Evolutionary conservation across 2,797 vertebrate species (phyloP).

Genomic region (Fundulus diaphanus): DNA sequence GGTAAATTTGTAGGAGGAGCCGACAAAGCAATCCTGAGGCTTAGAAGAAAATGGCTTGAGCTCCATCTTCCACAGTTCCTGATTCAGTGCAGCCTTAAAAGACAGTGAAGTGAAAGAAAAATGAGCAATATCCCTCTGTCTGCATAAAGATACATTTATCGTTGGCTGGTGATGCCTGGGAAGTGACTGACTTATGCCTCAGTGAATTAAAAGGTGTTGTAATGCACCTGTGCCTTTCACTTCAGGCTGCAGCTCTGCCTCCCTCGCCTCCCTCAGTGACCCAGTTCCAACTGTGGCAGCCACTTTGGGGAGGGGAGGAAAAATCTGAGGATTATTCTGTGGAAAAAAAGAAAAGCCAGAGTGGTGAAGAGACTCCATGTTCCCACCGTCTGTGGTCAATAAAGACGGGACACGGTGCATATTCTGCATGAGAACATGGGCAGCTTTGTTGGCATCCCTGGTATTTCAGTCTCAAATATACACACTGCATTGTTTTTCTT

Average conservation of each 20-base stretch:
- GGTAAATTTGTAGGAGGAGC: neutral
- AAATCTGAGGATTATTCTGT: neutral
- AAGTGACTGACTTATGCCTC: neutral
- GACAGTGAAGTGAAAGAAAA: neutral
- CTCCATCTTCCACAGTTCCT: neutral
- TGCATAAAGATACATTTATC: neutral
- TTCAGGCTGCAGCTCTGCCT: neutral
- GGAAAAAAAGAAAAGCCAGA: neutral
- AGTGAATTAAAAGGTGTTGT: neutral
- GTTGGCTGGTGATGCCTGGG: neutral
- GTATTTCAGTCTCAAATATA: neutral
- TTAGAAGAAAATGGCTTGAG: neutral
- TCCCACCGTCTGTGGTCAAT: neutral
- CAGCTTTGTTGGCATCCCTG: too few species aligned
- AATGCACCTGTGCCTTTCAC: slow-evolving; percentile 8
- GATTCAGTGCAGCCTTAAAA: neutral
- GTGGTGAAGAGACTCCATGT: neutral
- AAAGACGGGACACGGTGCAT: neutral
- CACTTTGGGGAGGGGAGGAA: neutral
- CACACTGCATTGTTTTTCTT: neutral
- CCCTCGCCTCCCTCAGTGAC: slow-evolving; percentile 1
- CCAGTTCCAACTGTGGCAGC: neutral
- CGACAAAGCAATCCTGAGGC: neutral
- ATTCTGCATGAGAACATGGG: neutral
- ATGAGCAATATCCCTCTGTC: neutral